Conservation (phyloP, 2,888 invertebrate species). For the Melipona bicolor region DNA sequence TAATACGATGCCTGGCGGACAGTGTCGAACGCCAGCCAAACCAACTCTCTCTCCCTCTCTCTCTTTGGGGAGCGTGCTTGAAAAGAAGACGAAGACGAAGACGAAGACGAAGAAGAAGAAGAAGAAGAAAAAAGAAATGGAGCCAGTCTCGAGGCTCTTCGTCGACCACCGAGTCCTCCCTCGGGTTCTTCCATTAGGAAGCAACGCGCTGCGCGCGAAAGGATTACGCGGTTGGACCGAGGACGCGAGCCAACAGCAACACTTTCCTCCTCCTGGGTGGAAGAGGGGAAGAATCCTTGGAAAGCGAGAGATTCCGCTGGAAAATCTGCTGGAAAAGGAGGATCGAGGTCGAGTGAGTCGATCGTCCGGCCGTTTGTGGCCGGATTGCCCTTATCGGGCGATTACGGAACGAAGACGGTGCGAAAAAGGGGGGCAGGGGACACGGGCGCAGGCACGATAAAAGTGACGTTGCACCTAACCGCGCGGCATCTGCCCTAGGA, state of each 20-base stretch:
- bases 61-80: not conserved
- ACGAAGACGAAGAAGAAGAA: not conserved
- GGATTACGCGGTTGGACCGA: not conserved
- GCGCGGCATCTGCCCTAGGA: constrained; percentile 76
- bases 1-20: constrained; percentile 15
- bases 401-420: constrained; percentile 65
- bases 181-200: not conserved
- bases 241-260: not conserved
- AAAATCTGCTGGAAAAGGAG: constrained; percentile 21
- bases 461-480: constrained; percentile 76
- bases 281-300: not conserved
- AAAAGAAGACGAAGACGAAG: not conserved
- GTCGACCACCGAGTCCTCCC: not conserved
- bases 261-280: not conserved
- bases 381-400: constrained; percentile 74
- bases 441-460: constrained; percentile 62
- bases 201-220: not conserved
- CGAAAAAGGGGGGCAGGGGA: not conserved
- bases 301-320: constrained; percentile 18
- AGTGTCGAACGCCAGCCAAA: constrained; percentile 5
- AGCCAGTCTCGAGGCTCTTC: not conserved
- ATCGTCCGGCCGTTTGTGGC: constrained; percentile 51
- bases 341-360: constrained; percentile 52
- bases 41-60: no score
- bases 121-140: not conserved